A percentile compares a stretch with the other conserved stretches of the same genome.
Evolutionary conservation across 92 coral and sea anemone species (phyloP).

Genomic region (Zoanthus gigantus): DNA sequence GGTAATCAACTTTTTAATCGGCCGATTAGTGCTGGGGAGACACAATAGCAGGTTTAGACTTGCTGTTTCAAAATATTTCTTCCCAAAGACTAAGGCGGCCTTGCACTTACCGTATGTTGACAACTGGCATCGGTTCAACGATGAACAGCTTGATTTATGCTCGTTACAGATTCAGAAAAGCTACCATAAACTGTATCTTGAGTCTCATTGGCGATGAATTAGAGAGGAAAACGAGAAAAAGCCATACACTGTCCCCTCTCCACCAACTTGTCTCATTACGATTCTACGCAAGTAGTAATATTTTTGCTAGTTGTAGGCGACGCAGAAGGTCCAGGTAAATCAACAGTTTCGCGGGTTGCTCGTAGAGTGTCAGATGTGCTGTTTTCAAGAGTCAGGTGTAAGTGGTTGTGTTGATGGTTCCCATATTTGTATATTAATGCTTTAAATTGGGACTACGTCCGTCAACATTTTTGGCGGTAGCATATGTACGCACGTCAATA

Average conservation of each 20-base stretch:
- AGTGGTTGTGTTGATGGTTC: background rate
- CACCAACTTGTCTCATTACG: background rate
- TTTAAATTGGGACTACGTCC: background rate
- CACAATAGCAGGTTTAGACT: background rate
- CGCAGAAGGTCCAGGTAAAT: background rate
- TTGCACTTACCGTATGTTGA: background rate
- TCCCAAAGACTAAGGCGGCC: background rate
- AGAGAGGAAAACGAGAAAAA: background rate
- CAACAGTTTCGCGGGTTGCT: background rate
- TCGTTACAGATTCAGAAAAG: no score
- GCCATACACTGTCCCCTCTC: background rate
- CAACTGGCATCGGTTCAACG: no score
- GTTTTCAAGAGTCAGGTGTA: background rate
- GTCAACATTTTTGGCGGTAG: no score
- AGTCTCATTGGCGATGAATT: no score
- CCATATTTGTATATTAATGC: background rate
- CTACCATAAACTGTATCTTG: no score
- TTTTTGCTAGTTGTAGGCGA: no score
- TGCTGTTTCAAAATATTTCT: background rate
- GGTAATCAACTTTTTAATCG: background rate
- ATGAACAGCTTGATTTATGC: no score
- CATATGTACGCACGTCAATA: no score
- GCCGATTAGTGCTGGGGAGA: background rate
- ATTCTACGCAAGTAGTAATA: conserved; percentile 42
- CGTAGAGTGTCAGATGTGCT: background rate